Conservation (phyloP, 2,113 vertebrate species). For the Nicator chloris region DNA sequence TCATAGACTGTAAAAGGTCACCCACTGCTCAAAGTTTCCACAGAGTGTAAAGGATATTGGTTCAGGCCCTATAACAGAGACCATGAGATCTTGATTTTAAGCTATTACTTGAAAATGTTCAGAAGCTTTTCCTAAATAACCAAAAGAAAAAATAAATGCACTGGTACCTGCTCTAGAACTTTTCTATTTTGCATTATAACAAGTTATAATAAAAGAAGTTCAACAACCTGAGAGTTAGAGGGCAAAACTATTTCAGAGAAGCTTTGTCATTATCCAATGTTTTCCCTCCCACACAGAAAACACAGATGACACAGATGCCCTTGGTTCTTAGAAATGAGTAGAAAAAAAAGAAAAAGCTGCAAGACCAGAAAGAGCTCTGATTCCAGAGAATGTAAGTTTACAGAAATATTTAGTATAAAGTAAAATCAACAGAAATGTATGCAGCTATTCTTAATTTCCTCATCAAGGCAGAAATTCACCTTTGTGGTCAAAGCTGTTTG, state of each 20-base stretch:
- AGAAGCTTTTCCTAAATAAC: not conserved
- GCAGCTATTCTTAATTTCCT: not conserved
- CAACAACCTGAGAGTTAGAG: not conserved
- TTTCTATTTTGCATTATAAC: not conserved
- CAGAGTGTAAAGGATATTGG: not conserved
- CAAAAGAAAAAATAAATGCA: not conserved
- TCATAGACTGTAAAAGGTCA: not conserved
- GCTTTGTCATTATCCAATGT: not conserved
- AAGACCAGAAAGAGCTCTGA: constrained; percentile 79
- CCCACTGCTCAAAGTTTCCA: not conserved
- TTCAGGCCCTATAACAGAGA: not conserved
- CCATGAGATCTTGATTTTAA: not conserved
- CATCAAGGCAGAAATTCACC: not conserved
- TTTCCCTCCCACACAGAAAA: constrained; percentile 42
- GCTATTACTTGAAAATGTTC: not conserved
- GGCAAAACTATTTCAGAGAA: not conserved
- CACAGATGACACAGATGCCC: constrained; percentile 2
- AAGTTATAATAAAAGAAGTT: not conserved
- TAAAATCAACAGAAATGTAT: not conserved
- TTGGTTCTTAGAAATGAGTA: constrained; percentile 73
- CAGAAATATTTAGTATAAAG: not conserved
- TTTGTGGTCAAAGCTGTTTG: not conserved
- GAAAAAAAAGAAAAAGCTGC: constrained; percentile 81
- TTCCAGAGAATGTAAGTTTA: constrained; percentile 81
- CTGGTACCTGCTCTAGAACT: not conserved